phyloP scores from a whole-genome alignment of 1,140 invertebrate species.

The Leptinotarsa undecemlineata region DNA sequence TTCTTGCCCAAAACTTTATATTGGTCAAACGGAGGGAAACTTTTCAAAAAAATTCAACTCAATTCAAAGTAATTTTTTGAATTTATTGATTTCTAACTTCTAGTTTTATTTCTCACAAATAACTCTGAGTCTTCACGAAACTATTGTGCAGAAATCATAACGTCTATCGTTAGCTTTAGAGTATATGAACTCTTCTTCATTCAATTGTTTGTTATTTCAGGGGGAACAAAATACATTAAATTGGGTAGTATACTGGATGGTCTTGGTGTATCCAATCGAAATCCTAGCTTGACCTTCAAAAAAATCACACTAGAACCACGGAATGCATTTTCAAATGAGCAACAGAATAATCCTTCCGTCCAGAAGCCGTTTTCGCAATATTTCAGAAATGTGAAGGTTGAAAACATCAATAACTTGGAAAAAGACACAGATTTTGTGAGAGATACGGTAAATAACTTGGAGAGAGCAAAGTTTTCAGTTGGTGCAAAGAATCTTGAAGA shows the following conservation, averaged over 20 bases:
- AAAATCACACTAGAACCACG: slow-evolving; percentile 32
- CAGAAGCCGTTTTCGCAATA: neutral
- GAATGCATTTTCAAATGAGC: neutral
- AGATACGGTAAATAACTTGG: slow-evolving; percentile 16
- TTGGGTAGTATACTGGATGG: slow-evolving; percentile 35
- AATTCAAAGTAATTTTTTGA: no score
- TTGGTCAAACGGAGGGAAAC: no score
- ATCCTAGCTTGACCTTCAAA: slow-evolving; percentile 21
- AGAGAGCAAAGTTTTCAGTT: slow-evolving; percentile 17
- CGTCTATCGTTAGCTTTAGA: no score
- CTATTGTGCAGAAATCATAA: no score
- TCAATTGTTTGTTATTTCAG: neutral
- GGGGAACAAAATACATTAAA: slow-evolving; percentile 29
- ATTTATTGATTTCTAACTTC: no score
- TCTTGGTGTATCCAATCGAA: slow-evolving; percentile 29
- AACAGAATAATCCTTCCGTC: neutral
- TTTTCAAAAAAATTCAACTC: no score
- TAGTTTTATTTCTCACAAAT: no score
- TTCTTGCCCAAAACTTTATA: no score
- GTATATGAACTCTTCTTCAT: no score
- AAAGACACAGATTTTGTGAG: neutral
- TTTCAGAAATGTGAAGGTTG: neutral
- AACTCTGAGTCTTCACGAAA: no score
- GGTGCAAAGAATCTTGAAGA: slow-evolving; percentile 32
- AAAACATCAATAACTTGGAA: neutral